Evolutionary conservation across 2,888 invertebrate species (phyloP).

Genomic region (Amiota minor): DNA sequence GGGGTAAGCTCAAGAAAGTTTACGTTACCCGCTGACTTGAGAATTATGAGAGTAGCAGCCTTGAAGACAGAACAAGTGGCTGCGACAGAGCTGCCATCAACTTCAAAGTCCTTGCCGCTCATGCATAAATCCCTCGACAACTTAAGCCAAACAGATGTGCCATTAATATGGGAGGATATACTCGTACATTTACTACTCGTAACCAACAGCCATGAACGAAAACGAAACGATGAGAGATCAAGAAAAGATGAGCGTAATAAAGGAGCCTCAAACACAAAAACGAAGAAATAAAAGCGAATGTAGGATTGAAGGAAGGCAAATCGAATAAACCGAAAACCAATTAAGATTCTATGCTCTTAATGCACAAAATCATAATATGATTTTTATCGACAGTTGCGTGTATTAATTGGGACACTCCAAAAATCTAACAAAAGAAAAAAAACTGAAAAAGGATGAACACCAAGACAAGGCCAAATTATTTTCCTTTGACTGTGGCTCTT

Average conservation of each 20-base stretch:
- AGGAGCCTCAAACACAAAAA: neutral
- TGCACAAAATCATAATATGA: slow-evolving; percentile 65
- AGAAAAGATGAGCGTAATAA: neutral
- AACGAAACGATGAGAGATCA: neutral
- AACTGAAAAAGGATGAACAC: neutral
- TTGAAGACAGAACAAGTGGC: neutral
- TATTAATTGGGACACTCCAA: slow-evolving; percentile 10
- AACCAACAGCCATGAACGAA: neutral
- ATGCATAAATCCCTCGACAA: slow-evolving; percentile 7
- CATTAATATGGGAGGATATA: neutral
- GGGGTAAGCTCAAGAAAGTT: too few species aligned
- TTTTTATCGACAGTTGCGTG: slow-evolving; percentile 10
- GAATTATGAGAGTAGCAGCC: neutral
- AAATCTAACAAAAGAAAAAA: neutral
- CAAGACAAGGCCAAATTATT: slow-evolving; percentile 1
- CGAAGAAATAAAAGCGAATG: neutral
- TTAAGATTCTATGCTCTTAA: slow-evolving; percentile 58
- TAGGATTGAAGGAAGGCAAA: neutral
- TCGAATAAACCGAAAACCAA: slow-evolving; percentile 54
- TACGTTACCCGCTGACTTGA: too few species aligned
- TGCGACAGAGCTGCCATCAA: neutral
- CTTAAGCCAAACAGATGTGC: slow-evolving; percentile 26
- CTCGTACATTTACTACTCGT: too few species aligned
- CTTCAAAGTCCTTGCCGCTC: slow-evolving; percentile 26
- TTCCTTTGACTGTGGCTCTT: neutral